Base-by-base conservation (phyloP, 1,140 invertebrate genomes). In the Vollenhovia emeryi region DNA sequence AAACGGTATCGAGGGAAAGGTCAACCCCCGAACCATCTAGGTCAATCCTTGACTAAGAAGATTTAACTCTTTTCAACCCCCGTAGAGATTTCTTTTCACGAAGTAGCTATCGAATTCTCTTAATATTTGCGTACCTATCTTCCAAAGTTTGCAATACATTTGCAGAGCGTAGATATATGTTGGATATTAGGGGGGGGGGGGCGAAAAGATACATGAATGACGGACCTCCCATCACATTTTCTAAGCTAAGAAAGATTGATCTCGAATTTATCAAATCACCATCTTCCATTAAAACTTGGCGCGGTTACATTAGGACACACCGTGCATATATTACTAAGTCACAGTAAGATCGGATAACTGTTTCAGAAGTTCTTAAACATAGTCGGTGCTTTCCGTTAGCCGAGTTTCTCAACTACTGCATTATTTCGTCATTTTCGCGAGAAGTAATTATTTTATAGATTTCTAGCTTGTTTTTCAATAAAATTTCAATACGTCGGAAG, bases 1-100 rank as follows among this genome's bases (percentile, higher is more conserved):
- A 86, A 60, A 73, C 57, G 48, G 52, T 76, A 68, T 62, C 48
- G 55, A 24, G 11, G 76, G 71, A 87, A 76, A 80, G 69, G 62
- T 73, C 68, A 57, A 45, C 27, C 50, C 40, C 43, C 36, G 68
- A 21, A 57, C 24, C 64, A 74, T 82, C 50, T 75, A 36, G 78
- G 40, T 76, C 36, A 43, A 62, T 82, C 50, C 50, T 82, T 45
- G 66, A 73, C 18, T 80, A 80, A 43, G 36, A 71, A 71, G 66
- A 82, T 73, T 57, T 43, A 73, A 82, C 18, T 11, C 11, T 45
- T 64, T 45, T 33, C 2, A 57, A 57, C 3, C 11, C 21, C n/a
- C n/a, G n/a, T n/a, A 43, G 43, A 13, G 9, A 18, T 55, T 40
- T 57, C 24, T 55, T 57, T 9, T 71, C 30, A 36, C 21, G n/a